These are phyloP conservation scores for Morpho helenor DNA, from an alignment of 2,888 invertebrate genomes.

Conservation along the genomic window DNA sequence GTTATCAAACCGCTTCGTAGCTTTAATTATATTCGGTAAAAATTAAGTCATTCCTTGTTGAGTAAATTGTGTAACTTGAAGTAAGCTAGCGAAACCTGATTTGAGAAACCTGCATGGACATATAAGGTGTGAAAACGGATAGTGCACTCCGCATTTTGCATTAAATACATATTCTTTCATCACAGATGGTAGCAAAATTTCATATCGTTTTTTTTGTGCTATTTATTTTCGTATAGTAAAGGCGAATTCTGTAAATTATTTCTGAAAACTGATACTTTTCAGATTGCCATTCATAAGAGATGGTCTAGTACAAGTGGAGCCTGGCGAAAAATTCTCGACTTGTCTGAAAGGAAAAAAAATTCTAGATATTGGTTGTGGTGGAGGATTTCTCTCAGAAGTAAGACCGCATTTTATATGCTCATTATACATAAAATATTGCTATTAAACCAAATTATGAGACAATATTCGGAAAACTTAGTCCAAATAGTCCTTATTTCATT, in stretches of 20 bases:
- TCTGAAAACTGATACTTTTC: constrained; percentile 14
- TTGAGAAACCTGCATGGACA: not conserved
- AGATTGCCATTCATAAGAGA: constrained; percentile 88
- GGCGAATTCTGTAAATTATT: too few species aligned
- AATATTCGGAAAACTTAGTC: too few species aligned
- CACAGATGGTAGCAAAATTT: too few species aligned
- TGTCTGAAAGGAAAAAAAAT: constrained; percentile 84
- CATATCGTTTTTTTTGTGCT: too few species aligned
- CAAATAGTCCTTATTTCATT: too few species aligned
- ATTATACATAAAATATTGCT: too few species aligned
- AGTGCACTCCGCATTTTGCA: too few species aligned
- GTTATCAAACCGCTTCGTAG: constrained; percentile 84
- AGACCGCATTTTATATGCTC: not conserved
- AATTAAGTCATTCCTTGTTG: not conserved
- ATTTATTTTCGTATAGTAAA: too few species aligned
- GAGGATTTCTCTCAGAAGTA: constrained; percentile 87
- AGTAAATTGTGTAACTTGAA: not conserved
- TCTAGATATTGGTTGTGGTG: constrained; percentile 96
- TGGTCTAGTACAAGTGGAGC: constrained; percentile 78
- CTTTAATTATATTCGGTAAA: constrained; percentile 83
- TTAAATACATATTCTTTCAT: too few species aligned
- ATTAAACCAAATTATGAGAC: too few species aligned
- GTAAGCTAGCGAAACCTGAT: not conserved
- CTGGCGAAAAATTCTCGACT: constrained; percentile 54
- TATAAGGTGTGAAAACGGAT: too few species aligned